Conservation (phyloP, 37 sponge, comb jelly and placozoan genomes). For the Tethya wilhelma region DNA sequence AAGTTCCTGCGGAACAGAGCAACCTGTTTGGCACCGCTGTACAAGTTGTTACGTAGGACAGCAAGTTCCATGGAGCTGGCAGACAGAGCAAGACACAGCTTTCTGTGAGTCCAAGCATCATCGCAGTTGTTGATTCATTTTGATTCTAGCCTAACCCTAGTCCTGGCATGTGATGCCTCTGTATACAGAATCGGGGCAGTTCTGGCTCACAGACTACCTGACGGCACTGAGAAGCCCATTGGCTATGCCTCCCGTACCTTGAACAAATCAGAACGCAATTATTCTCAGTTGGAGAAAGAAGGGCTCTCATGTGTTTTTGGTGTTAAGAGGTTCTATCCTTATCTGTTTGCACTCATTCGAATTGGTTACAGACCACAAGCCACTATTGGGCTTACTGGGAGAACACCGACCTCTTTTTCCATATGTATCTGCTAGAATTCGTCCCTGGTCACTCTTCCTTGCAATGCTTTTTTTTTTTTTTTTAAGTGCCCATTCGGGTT, state of each 20-base stretch:
- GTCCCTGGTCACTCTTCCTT: slow-evolving; percentile 14
- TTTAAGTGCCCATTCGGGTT: too few species aligned
- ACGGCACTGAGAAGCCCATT: slow-evolving; percentile 13
- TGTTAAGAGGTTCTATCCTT: slow-evolving; percentile 20
- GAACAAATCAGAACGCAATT: neutral
- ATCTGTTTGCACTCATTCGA: neutral
- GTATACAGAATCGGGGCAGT: slow-evolving; percentile 12
- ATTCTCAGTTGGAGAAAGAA: slow-evolving; percentile 44
- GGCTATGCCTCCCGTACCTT: slow-evolving; percentile 20
- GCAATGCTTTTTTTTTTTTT: neutral
- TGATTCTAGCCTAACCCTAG: neutral
- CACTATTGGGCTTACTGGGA: slow-evolving; percentile 5
- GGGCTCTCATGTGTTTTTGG: slow-evolving; percentile 21
- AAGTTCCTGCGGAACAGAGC: slow-evolving; percentile 3
- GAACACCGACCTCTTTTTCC: slow-evolving; percentile 2
- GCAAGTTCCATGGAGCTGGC: too few species aligned
- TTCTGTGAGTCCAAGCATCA: too few species aligned
- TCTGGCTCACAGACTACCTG: neutral
- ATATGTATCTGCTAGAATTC: slow-evolving; percentile 19
- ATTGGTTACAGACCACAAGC: slow-evolving; percentile 24
- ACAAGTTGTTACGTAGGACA: too few species aligned
- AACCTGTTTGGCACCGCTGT: neutral
- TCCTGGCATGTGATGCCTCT: slow-evolving; percentile 37
- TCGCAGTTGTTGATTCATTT: neutral
- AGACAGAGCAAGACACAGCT: too few species aligned